Base-by-base conservation (phyloP, 2,797 vertebrate species). In the Rhodeus uyekii region DNA sequence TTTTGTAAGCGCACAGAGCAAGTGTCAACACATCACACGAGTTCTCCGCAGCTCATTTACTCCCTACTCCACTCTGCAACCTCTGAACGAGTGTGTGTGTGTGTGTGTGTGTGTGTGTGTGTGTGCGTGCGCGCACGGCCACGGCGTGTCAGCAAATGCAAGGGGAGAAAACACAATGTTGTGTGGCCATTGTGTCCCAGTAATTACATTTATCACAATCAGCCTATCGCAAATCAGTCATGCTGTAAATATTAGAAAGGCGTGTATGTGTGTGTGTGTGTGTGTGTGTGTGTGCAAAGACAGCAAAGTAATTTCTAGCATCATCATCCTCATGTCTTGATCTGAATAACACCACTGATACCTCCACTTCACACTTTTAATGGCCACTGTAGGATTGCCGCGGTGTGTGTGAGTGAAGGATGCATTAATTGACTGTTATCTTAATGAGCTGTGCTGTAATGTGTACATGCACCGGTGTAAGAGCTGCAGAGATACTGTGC, bases 21-120 rank as follows among this genome's bases (percentile, higher is more conserved):
- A 97, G 96, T 98, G 97, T 97, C 97, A 98, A 95, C 95, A 95
- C 96, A 96, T 96, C 95, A 96, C 93, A 95, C 95, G 95, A 94
- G 95, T 94, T 95, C 95, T 92, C 95, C 95, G 94, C 94, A 95
- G 95, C 96, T 97, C 94, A 97, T 98, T 97, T 96, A 94, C 95
- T 96, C 96, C 93, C 90, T 91, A 73, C 75, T 90, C 27, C 36
- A 67, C 78, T 73, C 27, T 10, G 42, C 71, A 75, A 64, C 69
- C 80, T 74, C 61, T 65, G 29, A n/a, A 93, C 91, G 91, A 91
- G n/a, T 90, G 78, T 46, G 50, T 78, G 67, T 39, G 14, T 29
- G 38, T 9, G 67, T 88, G 44, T 76, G 71, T 48, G 34, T 48
- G 36, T 42, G 39, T n/a, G 58, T 88, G 90, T 90, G 90, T 50